Conservation (phyloP, 2,888 invertebrate genomes). For the Mesorhabditis spiculigera region DNA sequence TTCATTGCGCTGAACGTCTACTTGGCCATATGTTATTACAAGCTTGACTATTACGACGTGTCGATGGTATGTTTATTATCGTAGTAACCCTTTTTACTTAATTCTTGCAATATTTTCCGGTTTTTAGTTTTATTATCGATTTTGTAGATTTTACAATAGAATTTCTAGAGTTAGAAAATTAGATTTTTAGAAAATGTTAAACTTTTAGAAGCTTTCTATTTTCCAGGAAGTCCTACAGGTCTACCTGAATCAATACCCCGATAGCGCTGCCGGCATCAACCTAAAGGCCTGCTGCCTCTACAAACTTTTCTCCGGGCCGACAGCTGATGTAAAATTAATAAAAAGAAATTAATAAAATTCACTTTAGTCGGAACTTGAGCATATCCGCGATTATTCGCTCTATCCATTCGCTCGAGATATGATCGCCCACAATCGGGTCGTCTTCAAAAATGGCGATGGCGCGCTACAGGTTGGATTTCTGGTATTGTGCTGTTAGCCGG, state of each 20-base stretch:
- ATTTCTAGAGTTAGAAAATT: too few species aligned
- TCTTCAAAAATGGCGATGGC: constrained; percentile 53
- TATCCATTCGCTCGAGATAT: constrained; percentile 82
- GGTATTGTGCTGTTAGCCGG: too few species aligned
- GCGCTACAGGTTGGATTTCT: constrained; percentile 42
- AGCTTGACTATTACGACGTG: constrained; percentile 94
- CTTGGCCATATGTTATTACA: constrained; percentile 94
- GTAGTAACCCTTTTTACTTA: neutral
- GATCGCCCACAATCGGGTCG: constrained; percentile 80
- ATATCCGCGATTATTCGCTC: constrained; percentile 18
- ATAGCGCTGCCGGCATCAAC: constrained; percentile 91
- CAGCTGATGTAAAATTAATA: constrained; percentile 71
- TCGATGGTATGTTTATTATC: constrained; percentile 69
- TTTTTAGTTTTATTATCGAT: too few species aligned
- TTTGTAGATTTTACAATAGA: too few species aligned
- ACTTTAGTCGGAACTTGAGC: constrained; percentile 22
- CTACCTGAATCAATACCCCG: constrained; percentile 83
- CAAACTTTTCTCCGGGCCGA: constrained; percentile 84
- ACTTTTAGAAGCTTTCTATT: neutral
- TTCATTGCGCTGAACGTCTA: constrained; percentile 92
- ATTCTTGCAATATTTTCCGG: too few species aligned
- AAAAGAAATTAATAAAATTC: neutral
- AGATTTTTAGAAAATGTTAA: too few species aligned
- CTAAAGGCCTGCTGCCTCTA: constrained; percentile 82
- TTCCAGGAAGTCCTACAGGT: constrained; percentile 65